Conservation (phyloP, 35 echinoderm and acorn worm genomes). For the Holothuria glaberrima region DNA sequence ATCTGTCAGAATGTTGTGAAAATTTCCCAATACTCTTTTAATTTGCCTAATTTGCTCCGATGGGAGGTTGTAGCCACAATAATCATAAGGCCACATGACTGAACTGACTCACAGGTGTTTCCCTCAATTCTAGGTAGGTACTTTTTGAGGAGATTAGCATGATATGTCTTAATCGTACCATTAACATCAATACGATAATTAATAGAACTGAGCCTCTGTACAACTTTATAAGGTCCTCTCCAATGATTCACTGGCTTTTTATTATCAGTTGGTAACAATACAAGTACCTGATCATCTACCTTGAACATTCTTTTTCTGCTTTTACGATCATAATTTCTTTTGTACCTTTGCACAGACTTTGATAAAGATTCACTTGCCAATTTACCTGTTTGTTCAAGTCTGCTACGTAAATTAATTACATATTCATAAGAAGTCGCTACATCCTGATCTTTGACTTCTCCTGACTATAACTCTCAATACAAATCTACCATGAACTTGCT, state of each 20-base stretch:
- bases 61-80: background rate
- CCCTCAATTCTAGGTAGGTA: too few relatives aligned
- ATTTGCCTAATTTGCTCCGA: background rate
- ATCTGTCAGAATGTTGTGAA: too few relatives aligned
- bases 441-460: too few relatives aligned
- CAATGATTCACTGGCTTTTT: constrained; percentile 27
- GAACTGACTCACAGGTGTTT: background rate
- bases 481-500: background rate
- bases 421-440: too few relatives aligned
- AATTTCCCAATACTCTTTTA: too few relatives aligned
- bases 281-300: background rate
- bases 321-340: constrained; percentile 2
- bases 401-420: background rate
- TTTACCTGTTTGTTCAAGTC: background rate
- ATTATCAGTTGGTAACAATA: too few relatives aligned
- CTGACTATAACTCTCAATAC: background rate
- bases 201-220: background rate
- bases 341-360: background rate
- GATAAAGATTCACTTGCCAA: background rate
- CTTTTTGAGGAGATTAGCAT: too few relatives aligned
- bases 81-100: too few relatives aligned
- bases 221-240: background rate
- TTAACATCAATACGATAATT: too few relatives aligned
- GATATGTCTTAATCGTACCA: too few relatives aligned
- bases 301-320: background rate